Base-by-base conservation (phyloP, 2,888 invertebrate genomes). In the Lepidocyrtoides sp. region DNA sequence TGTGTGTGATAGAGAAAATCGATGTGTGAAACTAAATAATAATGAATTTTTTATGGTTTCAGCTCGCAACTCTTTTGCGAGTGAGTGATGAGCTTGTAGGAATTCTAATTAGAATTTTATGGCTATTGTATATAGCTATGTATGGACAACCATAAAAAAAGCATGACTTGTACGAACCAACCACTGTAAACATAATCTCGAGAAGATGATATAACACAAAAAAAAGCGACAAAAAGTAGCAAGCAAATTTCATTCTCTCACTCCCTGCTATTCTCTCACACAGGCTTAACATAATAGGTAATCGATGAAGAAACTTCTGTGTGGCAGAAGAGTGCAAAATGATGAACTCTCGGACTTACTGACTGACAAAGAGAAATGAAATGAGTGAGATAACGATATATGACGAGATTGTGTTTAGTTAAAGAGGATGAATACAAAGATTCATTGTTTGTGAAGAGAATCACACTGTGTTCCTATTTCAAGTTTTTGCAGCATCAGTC, bases 31-130 rank as follows among this genome's bases (percentile, higher is more conserved):
- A 26, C 69, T 48, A 79, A 81, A 54, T 63, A 88, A 88, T 87
- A 87, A 81, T 81, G 87, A 77, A 87, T 87, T 88, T 88, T 88
- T 88, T 88, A 88, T 81, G 88, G 69, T 88, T 57, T 79, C 88
- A 88, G 26, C 88, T 88, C 66, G 51, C 79, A 81, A 41, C n/a
- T 36, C 87, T 87, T 54, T 77, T 81, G 14, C 63, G 66, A 72
- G 83, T 89, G 89, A 83, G 89, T 89, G 83, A 84, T 83, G 83
- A 84, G 82, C 89, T 89, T 57, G 83, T 83, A 91, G 91, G 84
- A 91, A 91, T 91, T 91, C 87, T 91, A 91, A 91, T 91, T 91
- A 91, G 88, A 87, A 81, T 88, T 88, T 88, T 88, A 81, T 81
- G 81, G 57, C 12, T 60, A 60, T 81, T 81, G 36, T 79, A 87